A percentile compares a stretch with the other conserved stretches of the same genome.
Conservation (phyloP, 2,888 invertebrate species). For the Yponomeuta evonymella region DNA sequence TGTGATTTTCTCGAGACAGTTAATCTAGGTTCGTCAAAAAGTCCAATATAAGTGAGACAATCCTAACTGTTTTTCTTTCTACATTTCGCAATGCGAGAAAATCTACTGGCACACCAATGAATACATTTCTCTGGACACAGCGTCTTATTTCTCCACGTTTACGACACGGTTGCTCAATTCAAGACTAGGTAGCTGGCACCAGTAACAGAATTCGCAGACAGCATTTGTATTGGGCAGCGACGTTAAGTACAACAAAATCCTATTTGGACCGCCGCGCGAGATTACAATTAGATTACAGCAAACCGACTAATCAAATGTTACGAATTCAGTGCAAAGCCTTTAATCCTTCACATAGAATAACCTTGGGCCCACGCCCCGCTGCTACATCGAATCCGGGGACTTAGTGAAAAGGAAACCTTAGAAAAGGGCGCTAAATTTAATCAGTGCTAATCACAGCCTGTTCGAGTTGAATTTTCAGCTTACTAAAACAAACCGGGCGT, state of each 20-base stretch:
- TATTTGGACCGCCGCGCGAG: neutral
- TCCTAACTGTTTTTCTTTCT: too few species aligned
- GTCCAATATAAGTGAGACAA: too few species aligned
- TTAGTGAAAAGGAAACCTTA: neutral
- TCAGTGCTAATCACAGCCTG: conserved; percentile 1
- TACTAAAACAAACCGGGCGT: too few species aligned
- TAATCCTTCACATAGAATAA: conserved; percentile 1
- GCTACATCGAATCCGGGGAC: neutral
- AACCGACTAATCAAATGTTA: conserved; percentile 8
- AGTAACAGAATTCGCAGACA: neutral
- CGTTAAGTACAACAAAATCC: neutral
- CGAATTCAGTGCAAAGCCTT: neutral
- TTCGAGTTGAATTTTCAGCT: too few species aligned
- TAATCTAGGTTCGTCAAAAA: too few species aligned
- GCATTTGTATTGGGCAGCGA: neutral
- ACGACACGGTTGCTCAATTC: neutral
- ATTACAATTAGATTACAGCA: conserved; percentile 14
- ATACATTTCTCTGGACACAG: neutral
- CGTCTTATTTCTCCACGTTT: neutral
- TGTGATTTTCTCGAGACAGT: too few species aligned
- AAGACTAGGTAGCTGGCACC: neutral
- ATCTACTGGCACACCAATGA: neutral
- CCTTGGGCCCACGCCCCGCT: neutral
- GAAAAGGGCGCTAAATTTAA: neutral
- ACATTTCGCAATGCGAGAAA: too few species aligned